Conservation (phyloP, 2,797 vertebrate species). For the Eidolon dupreanum region DNA sequence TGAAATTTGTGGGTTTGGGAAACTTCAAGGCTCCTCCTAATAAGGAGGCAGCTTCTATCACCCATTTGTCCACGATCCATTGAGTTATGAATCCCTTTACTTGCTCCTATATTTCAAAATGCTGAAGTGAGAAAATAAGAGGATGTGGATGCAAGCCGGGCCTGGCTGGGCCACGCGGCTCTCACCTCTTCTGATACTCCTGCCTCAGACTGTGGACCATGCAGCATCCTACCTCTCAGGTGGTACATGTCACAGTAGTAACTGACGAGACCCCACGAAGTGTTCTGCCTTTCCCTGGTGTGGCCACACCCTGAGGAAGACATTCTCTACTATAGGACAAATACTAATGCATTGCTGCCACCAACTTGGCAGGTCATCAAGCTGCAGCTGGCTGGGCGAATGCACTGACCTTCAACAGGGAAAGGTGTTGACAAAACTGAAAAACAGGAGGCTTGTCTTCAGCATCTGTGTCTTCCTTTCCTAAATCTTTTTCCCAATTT, state of each 20-base stretch:
- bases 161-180: background rate
- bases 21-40: background rate
- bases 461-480: background rate
- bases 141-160: background rate
- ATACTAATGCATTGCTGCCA: fast-evolving
- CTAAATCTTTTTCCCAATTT: background rate
- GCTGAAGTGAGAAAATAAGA: background rate
- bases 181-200: background rate
- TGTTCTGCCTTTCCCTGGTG: background rate
- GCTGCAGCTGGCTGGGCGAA: background rate
- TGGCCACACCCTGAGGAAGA: background rate
- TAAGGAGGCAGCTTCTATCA: background rate
- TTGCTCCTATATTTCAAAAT: background rate
- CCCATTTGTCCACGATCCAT: background rate
- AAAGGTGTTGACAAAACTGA: background rate
- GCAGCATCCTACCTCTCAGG: background rate
- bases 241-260: background rate
- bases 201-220: background rate
- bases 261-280: background rate
- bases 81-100: background rate
- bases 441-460: background rate
- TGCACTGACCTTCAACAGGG: background rate
- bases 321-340: background rate
- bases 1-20: background rate
- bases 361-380: background rate